Evolutionary conservation across 2,888 invertebrate genomes (phyloP), one percentile per base, ranked within the genome.

Genomic region (Torymus auratus): DNA sequence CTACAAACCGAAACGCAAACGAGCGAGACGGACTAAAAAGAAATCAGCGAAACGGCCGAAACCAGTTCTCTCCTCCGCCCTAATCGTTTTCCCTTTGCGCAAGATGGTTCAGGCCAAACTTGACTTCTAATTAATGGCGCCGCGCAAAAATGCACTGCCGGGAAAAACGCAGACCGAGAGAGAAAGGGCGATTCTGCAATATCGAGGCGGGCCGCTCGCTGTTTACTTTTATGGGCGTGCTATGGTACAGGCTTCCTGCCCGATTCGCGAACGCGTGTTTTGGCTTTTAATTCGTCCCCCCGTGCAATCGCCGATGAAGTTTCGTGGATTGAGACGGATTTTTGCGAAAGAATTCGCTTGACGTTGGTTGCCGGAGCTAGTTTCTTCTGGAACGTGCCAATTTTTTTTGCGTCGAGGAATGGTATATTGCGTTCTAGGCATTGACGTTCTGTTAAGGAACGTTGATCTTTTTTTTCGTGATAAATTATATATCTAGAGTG

Each of bases 41-140:
- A 41, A 41, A 41, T 41, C 41, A 7, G 41, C 41, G 41, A 41
- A 41, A 41, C 41, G 41, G 41, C 41, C 41, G 41, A 41, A 41
- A 41, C 41, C 41, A 41, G 41, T 41, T 41, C 41, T 41, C 41
- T 28, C 28, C 28, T 41, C 41, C 41, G 41, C 41, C 28, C 55
- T 55, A 73, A 73, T 73, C 73, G 69, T 68, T 81, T 83, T 70
- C 72, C 60, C 62, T 83, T 85, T 84, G 82, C 85, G 83, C 80
- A 86, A 87, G 86, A 64, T 28, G 50, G 12, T 82, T 84, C 80
- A 23, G 28, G 73, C 67, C 60, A 52, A 67, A 64, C 28, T 56
- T 56, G 82, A 72, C 56, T 65, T 72, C 83, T 85, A 88, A 88
- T 88, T 87, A 88, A 87, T 84, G 84, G 84, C 83, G 81, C 81